Base-by-base conservation (phyloP, 2,113 vertebrate genomes). In the Aspiorhynchus laticeps region DNA sequence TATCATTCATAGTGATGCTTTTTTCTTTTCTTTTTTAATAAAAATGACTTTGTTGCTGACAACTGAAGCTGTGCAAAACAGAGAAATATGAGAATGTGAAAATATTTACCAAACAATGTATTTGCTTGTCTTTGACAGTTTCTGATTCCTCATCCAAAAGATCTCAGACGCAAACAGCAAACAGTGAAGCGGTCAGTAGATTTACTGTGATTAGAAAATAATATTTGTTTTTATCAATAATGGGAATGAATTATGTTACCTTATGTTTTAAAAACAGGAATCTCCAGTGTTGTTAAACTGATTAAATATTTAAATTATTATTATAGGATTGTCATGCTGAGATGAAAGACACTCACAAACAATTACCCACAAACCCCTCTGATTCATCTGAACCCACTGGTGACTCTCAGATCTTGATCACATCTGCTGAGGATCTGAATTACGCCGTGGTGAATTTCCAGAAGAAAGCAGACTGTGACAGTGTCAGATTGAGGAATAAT, bases 361-460 rank as follows among this genome's bases (percentile, higher is more conserved):
- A 51, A 53, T n/a, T 24, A 21, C 26, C 63, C 46, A 51, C 41
- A 53, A 65, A 31, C 63, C 61, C 26, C 63, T 31, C 26, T 28
- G 53, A 21, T 21, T 21, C n/a, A 5, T 17, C 48, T 17, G 15
- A 51, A 59, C 4, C 12, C 48, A 19, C n/a, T 41, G 36, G 33
- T 24, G 1, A 26, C 48, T 21, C 19, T 36, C 36, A 53, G 69
- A 36, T 48, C 41, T 28, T 2, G 10, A 31, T 46, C 53, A 26
- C 43, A n/a, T 41, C 86, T n/a, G 21, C 74, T 71, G 74, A 84
- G 53, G 33, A 36, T 56, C 73, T 14, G 26, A 69, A 5, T 43
- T 84, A 87, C 8, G 0, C 74, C 17, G 53, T 51, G 7, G 33
- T 84, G 6, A 56, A 38, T 15, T 74, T 84, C 31, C 43, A 56